Evolutionary conservation across 2,797 vertebrate species (phyloP).

Genomic region (Otolemur crassicaudatus): DNA sequence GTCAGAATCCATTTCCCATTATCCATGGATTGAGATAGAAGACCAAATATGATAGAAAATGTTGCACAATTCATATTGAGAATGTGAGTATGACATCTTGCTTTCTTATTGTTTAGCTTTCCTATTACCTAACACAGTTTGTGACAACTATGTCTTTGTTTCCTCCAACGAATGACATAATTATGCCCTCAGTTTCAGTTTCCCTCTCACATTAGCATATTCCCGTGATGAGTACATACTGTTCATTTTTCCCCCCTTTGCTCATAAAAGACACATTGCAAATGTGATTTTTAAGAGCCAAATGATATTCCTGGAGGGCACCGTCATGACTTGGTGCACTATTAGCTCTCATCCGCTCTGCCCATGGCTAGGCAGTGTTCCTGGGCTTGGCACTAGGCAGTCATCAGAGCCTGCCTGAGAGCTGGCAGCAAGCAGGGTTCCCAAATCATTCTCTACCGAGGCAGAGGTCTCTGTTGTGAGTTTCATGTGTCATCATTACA

Average conservation of each 20-base stretch:
- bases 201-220: background rate
- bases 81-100: background rate
- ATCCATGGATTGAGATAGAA: background rate
- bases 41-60: background rate
- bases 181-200: background rate
- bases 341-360: background rate
- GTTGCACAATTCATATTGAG: background rate
- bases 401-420: background rate
- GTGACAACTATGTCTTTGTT: background rate
- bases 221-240: background rate
- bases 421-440: background rate
- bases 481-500: background rate
- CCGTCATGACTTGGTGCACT: background rate
- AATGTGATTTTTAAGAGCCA: background rate
- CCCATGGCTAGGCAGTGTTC: background rate
- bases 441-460: background rate
- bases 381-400: background rate
- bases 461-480: background rate
- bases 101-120: background rate
- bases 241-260: conserved; percentile 1
- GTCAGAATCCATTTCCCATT: background rate
- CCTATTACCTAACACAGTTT: background rate
- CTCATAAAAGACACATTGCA: background rate
- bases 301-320: conserved; percentile 15
- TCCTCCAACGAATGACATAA: background rate